Evolutionary conservation across 2,113 vertebrate genomes (phyloP), one percentile per base, ranked within the genome.

Genomic region (Myodes glareolus): DNA sequence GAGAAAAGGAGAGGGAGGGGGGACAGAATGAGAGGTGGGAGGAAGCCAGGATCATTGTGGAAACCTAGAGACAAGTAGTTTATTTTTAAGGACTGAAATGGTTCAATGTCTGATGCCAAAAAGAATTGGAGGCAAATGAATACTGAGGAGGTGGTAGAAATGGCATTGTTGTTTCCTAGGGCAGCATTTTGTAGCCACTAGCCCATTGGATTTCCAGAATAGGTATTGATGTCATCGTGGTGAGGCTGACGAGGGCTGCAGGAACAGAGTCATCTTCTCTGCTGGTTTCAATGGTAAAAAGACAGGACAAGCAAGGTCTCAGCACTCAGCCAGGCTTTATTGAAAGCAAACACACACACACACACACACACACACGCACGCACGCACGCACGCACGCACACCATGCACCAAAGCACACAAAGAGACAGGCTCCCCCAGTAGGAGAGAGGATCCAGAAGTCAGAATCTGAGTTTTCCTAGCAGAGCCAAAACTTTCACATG

Each of bases 1-100:
- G 14, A 17, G 55, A 1, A 42, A 23, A 76, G 21, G 58, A 94
- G 65, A 73, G 94, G 33, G n/a, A 77, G 58, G 2, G 67, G 23
- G 75, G 84, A 90, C 17, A 23, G 76, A 12, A 42, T 27, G 94
- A 55, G 90, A 58, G 78, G 50, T 36, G 7, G 39, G 27, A 90
- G 72, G 73, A 19, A 95, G 17, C 45, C 39, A 13, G 75, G 50
- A 19, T 1, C 39, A 9, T 82, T 42, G n/a, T 73, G 27, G 52
- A 88, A 90, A 92, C n/a, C 80, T 45, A 92, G 75, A 68, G 21
- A 68, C 88, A 52, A 90, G 39, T 95, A 31, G 27, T 47, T 65
- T 72, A 63, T 75, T 95, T 91, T 75, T 80, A 70, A 67, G 42
- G 42, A 50, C 78, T 27, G 82, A 94, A 95, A 29, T 90, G 25